Conservation (phyloP, 2,797 vertebrate species). For the Sebastes itinus region DNA sequence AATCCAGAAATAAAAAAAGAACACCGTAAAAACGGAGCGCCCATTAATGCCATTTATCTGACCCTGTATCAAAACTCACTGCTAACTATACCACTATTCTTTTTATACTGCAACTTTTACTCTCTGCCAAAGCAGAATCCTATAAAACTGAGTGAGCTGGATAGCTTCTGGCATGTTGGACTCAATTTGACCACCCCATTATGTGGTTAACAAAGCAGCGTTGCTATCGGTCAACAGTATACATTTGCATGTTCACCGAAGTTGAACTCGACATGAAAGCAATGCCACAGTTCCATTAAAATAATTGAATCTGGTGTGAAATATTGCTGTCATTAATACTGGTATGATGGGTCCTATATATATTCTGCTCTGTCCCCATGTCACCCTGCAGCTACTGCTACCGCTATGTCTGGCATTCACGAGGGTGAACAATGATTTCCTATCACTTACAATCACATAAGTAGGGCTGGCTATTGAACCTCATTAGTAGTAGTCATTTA, state of each 20-base stretch:
- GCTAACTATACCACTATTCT: not conserved
- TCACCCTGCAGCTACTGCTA: not conserved
- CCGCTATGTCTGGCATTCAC: not conserved
- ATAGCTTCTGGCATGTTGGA: slow-evolving; percentile 18
- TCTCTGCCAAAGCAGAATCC: slow-evolving; percentile 23
- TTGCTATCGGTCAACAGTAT: not conserved
- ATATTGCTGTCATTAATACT: not conserved
- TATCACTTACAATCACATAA: no score
- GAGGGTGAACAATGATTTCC: no score
- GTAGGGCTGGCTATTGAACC: no score
- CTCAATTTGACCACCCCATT: slow-evolving; percentile 23
- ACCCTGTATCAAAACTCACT: slow-evolving; percentile 6
- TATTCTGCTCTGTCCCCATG: not conserved
- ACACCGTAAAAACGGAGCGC: not conserved
- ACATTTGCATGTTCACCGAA: not conserved
- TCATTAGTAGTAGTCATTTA: no score
- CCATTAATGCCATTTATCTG: slow-evolving; percentile 29
- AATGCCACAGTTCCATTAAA: not conserved
- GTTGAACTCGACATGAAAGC: slow-evolving; percentile 6
- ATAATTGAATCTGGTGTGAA: not conserved
- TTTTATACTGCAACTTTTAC: not conserved
- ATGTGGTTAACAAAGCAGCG: slow-evolving; percentile 3
- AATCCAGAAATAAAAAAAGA: slow-evolving; percentile 14
- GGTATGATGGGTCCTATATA: not conserved
- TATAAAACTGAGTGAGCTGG: slow-evolving; percentile 39